A percentile compares a stretch with the other conserved stretches of the same genome.
phyloP scores from a whole-genome alignment of 2,113 vertebrate species.

The Grantiella picta region DNA sequence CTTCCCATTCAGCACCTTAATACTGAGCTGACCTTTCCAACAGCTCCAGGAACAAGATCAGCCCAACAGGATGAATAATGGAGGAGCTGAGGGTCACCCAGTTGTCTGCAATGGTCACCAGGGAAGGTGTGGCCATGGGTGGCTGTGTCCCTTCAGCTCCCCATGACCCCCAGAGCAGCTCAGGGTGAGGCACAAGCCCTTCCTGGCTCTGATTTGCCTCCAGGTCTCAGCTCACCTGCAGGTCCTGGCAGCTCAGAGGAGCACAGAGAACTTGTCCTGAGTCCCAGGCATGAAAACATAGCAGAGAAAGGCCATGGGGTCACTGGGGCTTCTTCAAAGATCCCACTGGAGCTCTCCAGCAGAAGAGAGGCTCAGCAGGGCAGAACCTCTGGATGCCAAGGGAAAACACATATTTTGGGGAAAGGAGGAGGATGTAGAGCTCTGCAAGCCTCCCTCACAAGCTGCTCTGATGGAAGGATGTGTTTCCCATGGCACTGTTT shows the following conservation, averaged over 20 bases:
- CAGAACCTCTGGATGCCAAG: not conserved
- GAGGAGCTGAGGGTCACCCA: slow-evolving; percentile 38
- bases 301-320: not conserved
- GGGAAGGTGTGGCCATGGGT: not conserved
- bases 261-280: not conserved
- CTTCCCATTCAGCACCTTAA: slow-evolving; percentile 63
- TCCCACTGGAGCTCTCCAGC: not conserved
- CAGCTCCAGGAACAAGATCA: slow-evolving; percentile 14
- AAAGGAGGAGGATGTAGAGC: not conserved
- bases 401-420: accelerated
- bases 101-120: not conserved
- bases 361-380: not conserved
- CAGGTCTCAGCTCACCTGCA: not conserved
- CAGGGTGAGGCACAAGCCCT: not conserved
- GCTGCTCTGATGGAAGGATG: not conserved
- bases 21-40: slow-evolving; percentile 43
- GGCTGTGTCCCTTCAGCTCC: not conserved
- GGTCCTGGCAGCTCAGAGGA: not conserved
- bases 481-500: not conserved
- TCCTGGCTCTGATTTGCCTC: not conserved
- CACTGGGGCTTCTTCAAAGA: not conserved
- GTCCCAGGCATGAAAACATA: not conserved
- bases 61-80: slow-evolving; percentile 71
- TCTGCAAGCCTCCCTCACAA: not conserved
- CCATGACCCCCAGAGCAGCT: not conserved